Evolutionary conservation across 2,888 invertebrate species (phyloP).

Genomic region (Parochlus steinenii): DNA sequence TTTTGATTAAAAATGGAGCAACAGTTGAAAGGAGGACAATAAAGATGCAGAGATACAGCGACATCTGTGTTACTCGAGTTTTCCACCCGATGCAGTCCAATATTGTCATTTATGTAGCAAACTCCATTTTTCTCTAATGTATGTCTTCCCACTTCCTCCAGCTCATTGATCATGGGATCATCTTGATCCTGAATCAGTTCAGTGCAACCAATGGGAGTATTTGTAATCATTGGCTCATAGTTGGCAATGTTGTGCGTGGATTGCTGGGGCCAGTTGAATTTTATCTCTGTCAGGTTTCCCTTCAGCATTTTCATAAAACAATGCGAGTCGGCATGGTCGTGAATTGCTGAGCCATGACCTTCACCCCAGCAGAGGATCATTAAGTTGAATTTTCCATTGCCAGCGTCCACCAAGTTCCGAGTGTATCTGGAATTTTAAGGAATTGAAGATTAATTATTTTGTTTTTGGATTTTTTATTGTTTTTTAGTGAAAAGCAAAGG

Average conservation of each 20-base stretch:
- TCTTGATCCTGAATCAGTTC: constrained; percentile 18
- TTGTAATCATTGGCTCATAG: constrained; percentile 10
- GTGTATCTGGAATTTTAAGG: constrained; percentile 56
- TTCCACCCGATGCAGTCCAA: constrained; percentile 91
- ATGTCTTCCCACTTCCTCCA: constrained; percentile 48
- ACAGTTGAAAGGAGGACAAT: constrained; percentile 79
- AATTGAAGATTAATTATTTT: constrained; percentile 3
- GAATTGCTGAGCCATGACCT: constrained; percentile 85
- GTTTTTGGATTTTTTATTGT: too few species aligned
- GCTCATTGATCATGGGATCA: constrained; percentile 31
- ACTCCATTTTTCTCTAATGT: constrained; percentile 59
- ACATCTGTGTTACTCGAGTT: constrained; percentile 79
- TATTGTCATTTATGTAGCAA: constrained; percentile 87
- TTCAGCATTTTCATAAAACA: constrained; percentile 94
- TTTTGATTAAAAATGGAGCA: constrained; percentile 86
- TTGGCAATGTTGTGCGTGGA: constrained; percentile 7
- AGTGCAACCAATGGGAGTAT: constrained; percentile 16
- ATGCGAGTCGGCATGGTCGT: constrained; percentile 91
- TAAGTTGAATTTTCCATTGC: constrained; percentile 93
- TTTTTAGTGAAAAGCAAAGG: background rate
- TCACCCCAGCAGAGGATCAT: constrained; percentile 98
- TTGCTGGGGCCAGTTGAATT: constrained; percentile 22
- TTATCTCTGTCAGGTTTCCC: constrained; percentile 66
- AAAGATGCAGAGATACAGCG: constrained; percentile 85
- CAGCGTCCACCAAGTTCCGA: constrained; percentile 85